These are phyloP conservation scores for Plestiodon gilberti DNA, from an alignment of 2,113 vertebrate genomes.

Conservation along the genomic window DNA sequence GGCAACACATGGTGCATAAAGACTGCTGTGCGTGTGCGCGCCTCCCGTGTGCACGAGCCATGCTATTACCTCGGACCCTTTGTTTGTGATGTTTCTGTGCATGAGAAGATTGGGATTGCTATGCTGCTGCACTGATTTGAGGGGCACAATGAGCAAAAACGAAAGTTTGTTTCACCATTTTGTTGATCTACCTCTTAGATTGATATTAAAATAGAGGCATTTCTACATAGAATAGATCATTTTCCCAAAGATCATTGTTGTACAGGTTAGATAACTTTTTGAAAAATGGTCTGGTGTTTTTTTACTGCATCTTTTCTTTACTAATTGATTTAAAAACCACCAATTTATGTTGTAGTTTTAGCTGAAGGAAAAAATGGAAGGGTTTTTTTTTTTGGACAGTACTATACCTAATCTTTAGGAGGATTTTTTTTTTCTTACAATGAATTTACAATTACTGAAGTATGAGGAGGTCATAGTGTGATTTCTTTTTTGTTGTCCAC, in stretches of 20 bases:
- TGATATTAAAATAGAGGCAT: conserved; percentile 93
- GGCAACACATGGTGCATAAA: conserved; percentile 82
- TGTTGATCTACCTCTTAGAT: conserved; percentile 95
- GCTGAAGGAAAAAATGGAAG: conserved; percentile 75
- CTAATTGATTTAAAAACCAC: conserved; percentile 85
- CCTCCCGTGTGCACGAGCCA: conserved; percentile 79
- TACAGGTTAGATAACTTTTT: conserved; percentile 85
- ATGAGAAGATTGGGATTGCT: conserved; percentile 82
- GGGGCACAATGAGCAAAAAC: conserved; percentile 87
- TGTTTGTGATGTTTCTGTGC: conserved; percentile 83
- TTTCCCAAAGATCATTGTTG: conserved; percentile 83
- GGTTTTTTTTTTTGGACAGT: conserved; percentile 86
- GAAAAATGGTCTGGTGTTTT: conserved; percentile 85
- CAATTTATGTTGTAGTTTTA: conserved; percentile 84
- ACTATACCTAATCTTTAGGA: conserved; percentile 84
- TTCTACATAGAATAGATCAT: conserved; percentile 85
- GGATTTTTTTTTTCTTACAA: conserved; percentile 80
- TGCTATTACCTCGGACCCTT: conserved; percentile 87
- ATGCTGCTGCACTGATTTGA: conserved; percentile 85
- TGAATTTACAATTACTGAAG: conserved; percentile 81
- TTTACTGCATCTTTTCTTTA: conserved; percentile 87
- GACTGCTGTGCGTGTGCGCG: conserved; percentile 78
- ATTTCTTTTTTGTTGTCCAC: conserved; percentile 80
- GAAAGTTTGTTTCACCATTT: conserved; percentile 83
- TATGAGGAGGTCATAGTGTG: conserved; percentile 80